Base-by-base conservation (phyloP, 1,140 invertebrate species). In the Hydropsyche tenuis region DNA sequence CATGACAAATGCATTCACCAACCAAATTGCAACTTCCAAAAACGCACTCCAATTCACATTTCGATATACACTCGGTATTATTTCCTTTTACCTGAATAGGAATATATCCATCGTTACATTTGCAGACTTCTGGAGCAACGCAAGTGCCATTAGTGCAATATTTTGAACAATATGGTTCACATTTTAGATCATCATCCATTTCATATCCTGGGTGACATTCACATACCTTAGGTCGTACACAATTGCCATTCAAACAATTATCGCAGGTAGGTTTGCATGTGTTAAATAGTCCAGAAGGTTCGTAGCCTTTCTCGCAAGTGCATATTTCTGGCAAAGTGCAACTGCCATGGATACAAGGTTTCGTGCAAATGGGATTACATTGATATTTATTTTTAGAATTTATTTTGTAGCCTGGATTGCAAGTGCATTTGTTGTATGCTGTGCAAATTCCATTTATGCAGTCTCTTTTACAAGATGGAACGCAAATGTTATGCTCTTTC, bases 291-390 rank as follows among this genome's bases (percentile, higher is more conserved):
- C 85, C 82, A 1, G 81, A 79, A 27, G 81, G 80, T 73, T 83
- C 81, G 70, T 87, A 89, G 9, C 85, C 85, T 1, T 80, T 74
- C 68, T 88, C 89, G 71, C 88, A 89, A 85, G 45, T 22, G 18
- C 63, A 65, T 18, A 65, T 25, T 43, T 65, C 42, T 4, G 63
- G 63, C 1, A 3, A 5, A 0, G 16, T 18, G 16, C 63, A 65
- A 18, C 11, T 42, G 5, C 63, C 63, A 5, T 43, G 69, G 3
- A 0, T 5, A 25, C 63, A 65, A 18, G 14, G 7, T 42, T 6
- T 6, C 3, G 30, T 6, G 63, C 63, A 65, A 7, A 43, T 18
- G 1, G 63, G 63, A 43, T 43, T 20, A 12, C 63, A 65, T 65
- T 68, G 48, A 51, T 48, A 48, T 48, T n/a, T 48, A n/a, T 51